Evolutionary conservation across 2,888 invertebrate species (phyloP), one percentile per base, ranked within the genome.

Genomic region (Clanis bilineata): DNA sequence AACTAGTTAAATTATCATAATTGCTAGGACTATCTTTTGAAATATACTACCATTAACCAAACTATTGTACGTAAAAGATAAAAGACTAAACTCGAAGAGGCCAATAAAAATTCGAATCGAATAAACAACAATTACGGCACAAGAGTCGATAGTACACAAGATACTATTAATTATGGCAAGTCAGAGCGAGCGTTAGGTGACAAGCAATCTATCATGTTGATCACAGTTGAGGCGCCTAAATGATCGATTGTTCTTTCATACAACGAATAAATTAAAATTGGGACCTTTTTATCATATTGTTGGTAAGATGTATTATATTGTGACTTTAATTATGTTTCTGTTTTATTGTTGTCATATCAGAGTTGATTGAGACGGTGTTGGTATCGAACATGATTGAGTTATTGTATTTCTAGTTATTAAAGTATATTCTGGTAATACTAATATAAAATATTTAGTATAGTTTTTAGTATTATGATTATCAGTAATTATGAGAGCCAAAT

Each of bases 181-280:
- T 83, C 77, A 77, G 80, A 81, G 80, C 77, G 77, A 71, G 78
- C 71, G 71, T 65, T 72, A 77, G 75, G 82, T 70, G 82, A 80
- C 86, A 80, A 80, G 73, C 77, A 77, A 90, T 90, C 89, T 80
- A 88, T 90, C 90, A 90, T 78, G 68, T 63, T 73, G 69, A 51
- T 51, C 51, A 28, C 69, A 69, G 67, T 67, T 71, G 77, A 87
- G 86, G 89, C 87, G 89, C 85, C 84, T 81, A 72, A 64, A 78
- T 86, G 88, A 89, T 87, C 79, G 88, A 89, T 88, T 83, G 80
- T 79, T 76, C 75, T 77, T 79, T 82, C 83, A 80, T 78, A 77
- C 77, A 67, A 73, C 68, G 81, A 83, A 87, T 86, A 85, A 82
- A 88, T 88, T 86, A 86, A 86, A 85, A 83, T 74, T 67, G 66